Conservation (phyloP, 2,888 invertebrate genomes). For the Ditula angustiorana region DNA sequence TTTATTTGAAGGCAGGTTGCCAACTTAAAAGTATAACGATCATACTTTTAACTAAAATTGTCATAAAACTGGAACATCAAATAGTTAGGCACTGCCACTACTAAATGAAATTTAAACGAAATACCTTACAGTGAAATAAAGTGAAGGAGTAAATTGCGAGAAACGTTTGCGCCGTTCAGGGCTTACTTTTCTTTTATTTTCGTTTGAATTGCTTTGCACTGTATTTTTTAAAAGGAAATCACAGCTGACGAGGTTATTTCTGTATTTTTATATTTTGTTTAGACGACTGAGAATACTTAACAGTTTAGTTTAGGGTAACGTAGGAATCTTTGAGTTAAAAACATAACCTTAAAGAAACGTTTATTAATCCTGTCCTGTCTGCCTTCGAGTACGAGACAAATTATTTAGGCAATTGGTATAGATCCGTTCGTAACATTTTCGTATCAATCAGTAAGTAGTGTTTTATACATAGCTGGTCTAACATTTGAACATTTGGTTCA, state of each 20-base stretch:
- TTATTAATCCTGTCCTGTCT: no score
- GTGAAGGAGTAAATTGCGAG: conserved; percentile 23
- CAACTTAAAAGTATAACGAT: background rate
- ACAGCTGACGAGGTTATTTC: conserved; percentile 17
- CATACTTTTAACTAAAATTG: background rate
- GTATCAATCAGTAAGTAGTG: no score
- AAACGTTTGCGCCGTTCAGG: conserved; percentile 22
- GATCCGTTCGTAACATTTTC: no score
- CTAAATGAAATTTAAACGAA: conserved; percentile 35
- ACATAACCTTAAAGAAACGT: no score
- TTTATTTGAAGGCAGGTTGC: background rate
- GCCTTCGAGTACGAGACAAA: no score
- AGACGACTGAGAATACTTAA: background rate
- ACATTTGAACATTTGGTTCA: no score
- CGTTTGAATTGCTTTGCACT: conserved; percentile 27
- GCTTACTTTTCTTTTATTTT: conserved; percentile 22
- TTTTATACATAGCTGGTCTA: no score
- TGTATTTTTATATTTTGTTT: background rate
- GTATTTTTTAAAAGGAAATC: conserved; percentile 31
- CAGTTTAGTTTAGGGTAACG: background rate
- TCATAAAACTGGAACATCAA: conserved; percentile 1
- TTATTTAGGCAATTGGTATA: no score
- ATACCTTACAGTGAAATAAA: conserved; percentile 22
- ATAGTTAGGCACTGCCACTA: background rate
- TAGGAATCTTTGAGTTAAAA: no score